Evolutionary conservation across 2,797 vertebrate species (phyloP), one percentile per base, ranked within the genome.

Genomic region (Leuciscus waleckii): DNA sequence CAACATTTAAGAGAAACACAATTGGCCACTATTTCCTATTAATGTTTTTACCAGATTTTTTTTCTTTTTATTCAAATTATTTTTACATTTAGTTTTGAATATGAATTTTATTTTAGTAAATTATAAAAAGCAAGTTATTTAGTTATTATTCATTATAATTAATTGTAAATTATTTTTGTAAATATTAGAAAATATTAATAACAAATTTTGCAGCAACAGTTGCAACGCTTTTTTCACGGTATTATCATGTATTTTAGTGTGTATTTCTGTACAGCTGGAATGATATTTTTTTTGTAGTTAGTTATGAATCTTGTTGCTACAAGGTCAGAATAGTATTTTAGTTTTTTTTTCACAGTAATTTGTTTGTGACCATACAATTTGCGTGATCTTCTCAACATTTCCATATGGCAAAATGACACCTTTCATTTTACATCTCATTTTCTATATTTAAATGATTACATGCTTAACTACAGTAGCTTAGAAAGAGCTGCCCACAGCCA

Each of bases 401-500:
- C 29, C 56, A 78, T 46, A 26, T 70, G 23, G 29, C 17, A 39
- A 63, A 63, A 26, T 4, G 39, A 69, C 65, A 46, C 65, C 10
- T 46, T 77, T 86, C 23, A 10, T 58, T 35, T 67, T 39, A 26
- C 5, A 43, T 46, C 69, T 46, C 37, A 9, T 29, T 68, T 19
- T 41, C 32, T 70, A 11, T 26, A 39, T 87, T 79, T 71, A 32
- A 80, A 51, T 56, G 0, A 21, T 35, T 58, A 29, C n/a, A 83
- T n/a, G 26, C 37, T 84, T 39, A 79, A 77, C 78, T 81, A 32
- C 35, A 68, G 82, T 76, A 29, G 35, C 70, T 81, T 41, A 61
- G 63, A 73, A 80, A 87, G 65, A 83, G 83, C 75, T 83, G 65
- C 85, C 63, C 82, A 74, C 75, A 82, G 77, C 71, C 65, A 37